A percentile compares a stretch with the other conserved stretches of the same genome.
phyloP scores from a whole-genome alignment of 2,888 invertebrate species.

The Tridacna crocea region DNA sequence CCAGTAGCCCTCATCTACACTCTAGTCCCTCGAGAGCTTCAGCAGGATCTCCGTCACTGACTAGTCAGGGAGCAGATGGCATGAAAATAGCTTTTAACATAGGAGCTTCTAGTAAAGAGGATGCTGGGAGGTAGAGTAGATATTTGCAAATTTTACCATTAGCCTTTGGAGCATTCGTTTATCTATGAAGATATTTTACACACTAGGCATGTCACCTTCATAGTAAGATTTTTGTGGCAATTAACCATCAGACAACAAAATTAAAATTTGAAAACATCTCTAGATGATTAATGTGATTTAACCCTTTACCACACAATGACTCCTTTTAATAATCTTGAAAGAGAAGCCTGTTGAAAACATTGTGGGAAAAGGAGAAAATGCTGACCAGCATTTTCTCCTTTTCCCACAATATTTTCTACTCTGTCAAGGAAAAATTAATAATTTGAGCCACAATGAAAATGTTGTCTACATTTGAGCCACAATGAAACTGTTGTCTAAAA shows the following conservation, averaged over 20 bases:
- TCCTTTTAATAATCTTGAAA: background rate
- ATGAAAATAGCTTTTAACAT: constrained; percentile 62
- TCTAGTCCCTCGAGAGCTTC: constrained; percentile 60
- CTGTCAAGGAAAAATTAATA: background rate
- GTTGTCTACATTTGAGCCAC: background rate
- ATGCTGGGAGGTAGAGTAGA: constrained; percentile 54
- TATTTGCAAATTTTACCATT: background rate
- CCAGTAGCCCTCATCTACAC: constrained; percentile 49
- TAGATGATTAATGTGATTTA: no score
- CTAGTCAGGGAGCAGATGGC: constrained; percentile 44
- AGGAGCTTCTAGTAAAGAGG: constrained; percentile 56
- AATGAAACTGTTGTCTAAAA: no score
- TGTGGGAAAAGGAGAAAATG: background rate
- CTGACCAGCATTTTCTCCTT: background rate
- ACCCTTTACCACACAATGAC: no score
- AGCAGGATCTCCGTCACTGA: constrained; percentile 55
- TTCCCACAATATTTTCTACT: background rate
- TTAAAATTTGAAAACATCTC: no score
- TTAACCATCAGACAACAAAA: no score
- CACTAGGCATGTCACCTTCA: no score
- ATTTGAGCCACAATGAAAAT: no score
- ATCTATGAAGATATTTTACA: no score
- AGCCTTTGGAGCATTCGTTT: background rate
- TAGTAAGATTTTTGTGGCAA: no score
- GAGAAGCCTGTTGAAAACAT: background rate